Evolutionary conservation across 2,797 vertebrate species (phyloP), one percentile per base, ranked within the genome.

Genomic region (Columba guinea): DNA sequence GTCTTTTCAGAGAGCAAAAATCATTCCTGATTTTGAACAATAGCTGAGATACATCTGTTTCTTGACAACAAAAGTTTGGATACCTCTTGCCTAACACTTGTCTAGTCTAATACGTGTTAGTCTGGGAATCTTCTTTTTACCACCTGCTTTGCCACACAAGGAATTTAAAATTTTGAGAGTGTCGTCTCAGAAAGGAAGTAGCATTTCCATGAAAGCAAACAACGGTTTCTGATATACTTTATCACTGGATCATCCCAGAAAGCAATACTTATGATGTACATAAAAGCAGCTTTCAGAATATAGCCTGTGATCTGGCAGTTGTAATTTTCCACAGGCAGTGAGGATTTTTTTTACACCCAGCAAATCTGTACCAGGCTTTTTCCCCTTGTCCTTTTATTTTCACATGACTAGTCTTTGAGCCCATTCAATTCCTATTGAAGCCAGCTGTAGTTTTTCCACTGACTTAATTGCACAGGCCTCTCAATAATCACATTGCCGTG

Each of bases 381-480:
- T 55, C 15, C 32, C 67, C 51, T 35, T 63, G 63, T 82, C 24
- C 30, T 78, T 88, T 80, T 80, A 73, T 85, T 83, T 74, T 77
- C 78, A 79, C 41, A 26, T 86, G 85, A 30, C 85, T 93, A 4
- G 0, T 73, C 51, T 26, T 28, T 35, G 48, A 59, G n/a, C 37
- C 77, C 56, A 32, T 92, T 82, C 86, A 73, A 19, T 70, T 91
- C 81, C 67, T 87, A 18, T 18, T 59, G 77, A 79, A 90, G 63
- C 27, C 87, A 91, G 83, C 62, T 95, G 69, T 78, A 78, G 77
- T 90, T 94, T 96, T 90, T n/a, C 90, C 86, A 60, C 67, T 93
- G 92, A 70, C 67, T 94, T 89, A 77, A 79, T 21, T 67, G 70
- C 62, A 58, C 39, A 75, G 55, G 39, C 55, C 59, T 82, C 60